A percentile compares a stretch with the other conserved stretches of the same genome.
phyloP scores from a whole-genome alignment of 2,797 vertebrate genomes.

The Mionectes olivaceus region DNA sequence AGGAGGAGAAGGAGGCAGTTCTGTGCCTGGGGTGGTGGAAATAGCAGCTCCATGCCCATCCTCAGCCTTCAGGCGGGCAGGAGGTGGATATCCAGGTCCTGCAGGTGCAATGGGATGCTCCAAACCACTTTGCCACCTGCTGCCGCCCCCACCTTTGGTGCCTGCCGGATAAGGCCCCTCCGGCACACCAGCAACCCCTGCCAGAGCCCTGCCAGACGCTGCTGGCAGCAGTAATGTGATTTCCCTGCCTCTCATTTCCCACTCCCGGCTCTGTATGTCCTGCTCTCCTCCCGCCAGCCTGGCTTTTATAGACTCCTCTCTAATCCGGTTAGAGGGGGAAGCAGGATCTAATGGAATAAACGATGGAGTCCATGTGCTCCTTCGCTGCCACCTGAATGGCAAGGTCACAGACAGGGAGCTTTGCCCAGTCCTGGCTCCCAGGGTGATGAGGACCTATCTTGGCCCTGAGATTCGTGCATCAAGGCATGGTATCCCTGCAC shows the following conservation, averaged over 20 bases:
- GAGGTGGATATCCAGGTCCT: neutral
- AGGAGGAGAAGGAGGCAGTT: neutral
- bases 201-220: conserved; percentile 39
- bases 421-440: accelerated
- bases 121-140: neutral
- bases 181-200: accelerated
- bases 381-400: neutral
- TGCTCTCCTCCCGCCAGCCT: neutral
- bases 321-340: conserved; percentile 77
- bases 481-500: neutral
- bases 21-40: neutral
- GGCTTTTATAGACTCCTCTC: conserved; percentile 71
- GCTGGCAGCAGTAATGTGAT: conserved; percentile 65
- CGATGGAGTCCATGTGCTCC: neutral
- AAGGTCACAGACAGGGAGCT: neutral
- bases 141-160: accelerated
- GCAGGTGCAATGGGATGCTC: neutral
- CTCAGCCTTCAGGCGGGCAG: neutral
- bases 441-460: neutral
- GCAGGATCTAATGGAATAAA: conserved; percentile 70
- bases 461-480: neutral
- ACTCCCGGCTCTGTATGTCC: conserved; percentile 14
- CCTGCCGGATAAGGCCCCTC: neutral
- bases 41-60: neutral
- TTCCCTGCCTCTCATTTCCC: conserved; percentile 73